phyloP scores from a whole-genome alignment of 1,140 invertebrate species.

The Temnothorax longispinosus region DNA sequence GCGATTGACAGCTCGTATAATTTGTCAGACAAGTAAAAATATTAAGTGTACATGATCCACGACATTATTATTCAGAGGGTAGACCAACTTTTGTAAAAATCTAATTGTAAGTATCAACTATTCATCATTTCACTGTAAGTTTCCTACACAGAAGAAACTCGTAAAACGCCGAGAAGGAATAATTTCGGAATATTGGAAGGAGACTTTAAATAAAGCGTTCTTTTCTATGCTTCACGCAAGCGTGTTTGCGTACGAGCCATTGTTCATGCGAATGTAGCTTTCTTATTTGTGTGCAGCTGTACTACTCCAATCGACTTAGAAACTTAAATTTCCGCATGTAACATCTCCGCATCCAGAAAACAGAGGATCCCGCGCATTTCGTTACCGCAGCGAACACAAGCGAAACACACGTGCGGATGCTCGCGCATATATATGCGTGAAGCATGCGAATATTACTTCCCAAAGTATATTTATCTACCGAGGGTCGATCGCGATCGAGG shows the following conservation, averaged over 20 bases:
- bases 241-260: not conserved
- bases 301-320: conserved; percentile 58
- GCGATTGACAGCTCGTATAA: not conserved
- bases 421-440: not conserved
- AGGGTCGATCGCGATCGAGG: conserved; percentile 53
- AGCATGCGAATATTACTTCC: conserved; percentile 45
- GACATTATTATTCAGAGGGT: no score
- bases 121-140: not conserved
- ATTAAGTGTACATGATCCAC: not conserved
- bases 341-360: conserved; percentile 17
- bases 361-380: not conserved
- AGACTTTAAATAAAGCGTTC: conserved; percentile 11
- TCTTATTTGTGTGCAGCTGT: not conserved
- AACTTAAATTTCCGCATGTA: conserved; percentile 63
- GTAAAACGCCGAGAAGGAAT: not conserved
- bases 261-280: conserved; percentile 7
- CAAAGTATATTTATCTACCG: conserved; percentile 59
- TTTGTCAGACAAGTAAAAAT: conserved; percentile 5
- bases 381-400: not conserved
- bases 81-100: not conserved
- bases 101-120: no score
- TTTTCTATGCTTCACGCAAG: not conserved
- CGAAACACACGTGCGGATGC: conserved; percentile 4
- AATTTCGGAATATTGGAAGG: not conserved
- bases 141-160: not conserved